A percentile compares a stretch with the other conserved stretches of the same genome.
Conservation (phyloP, 1,140 invertebrate species). For the Lethrus apterus region DNA sequence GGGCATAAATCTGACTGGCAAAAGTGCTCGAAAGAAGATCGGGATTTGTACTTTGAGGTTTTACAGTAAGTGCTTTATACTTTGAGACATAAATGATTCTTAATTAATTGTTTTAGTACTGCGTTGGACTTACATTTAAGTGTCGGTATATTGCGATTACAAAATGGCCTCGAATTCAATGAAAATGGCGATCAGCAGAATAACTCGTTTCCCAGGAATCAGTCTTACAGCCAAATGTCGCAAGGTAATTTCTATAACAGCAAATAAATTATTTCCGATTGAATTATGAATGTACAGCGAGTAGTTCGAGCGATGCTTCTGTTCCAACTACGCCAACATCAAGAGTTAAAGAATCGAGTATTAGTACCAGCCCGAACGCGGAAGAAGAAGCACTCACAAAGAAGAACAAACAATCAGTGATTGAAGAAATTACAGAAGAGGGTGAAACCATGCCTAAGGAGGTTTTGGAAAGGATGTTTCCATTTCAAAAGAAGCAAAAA, state of each 20-base stretch:
- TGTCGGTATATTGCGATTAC: conserved; percentile 76
- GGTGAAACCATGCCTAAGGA: conserved; percentile 46
- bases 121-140: conserved; percentile 89
- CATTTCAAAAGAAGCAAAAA: conserved; percentile 67
- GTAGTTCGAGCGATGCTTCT: conserved; percentile 59
- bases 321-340: conserved; percentile 47
- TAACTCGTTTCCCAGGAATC: conserved; percentile 44
- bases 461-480: conserved; percentile 58
- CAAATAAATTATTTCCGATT: conserved; percentile 1
- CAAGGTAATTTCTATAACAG: conserved; percentile 44
- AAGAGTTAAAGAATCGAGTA: conserved; percentile 44
- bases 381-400: conserved; percentile 34
- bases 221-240: conserved; percentile 57
- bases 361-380: conserved; percentile 45
- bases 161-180: conserved; percentile 71
- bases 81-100: conserved; percentile 9
- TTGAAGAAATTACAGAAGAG: conserved; percentile 18
- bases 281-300: conserved; percentile 43
- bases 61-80: conserved; percentile 71
- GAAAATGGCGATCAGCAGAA: conserved; percentile 28
- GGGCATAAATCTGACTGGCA: conserved; percentile 91
- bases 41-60: conserved; percentile 82
- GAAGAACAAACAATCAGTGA: conserved; percentile 20
- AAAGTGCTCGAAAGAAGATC: conserved; percentile 58
- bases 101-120: conserved; percentile 56